Percentiles rank a stretch among this genome's conserved stretches.
phyloP scores from a whole-genome alignment of 2,888 invertebrate species.

The Rhagonycha lutea region DNA sequence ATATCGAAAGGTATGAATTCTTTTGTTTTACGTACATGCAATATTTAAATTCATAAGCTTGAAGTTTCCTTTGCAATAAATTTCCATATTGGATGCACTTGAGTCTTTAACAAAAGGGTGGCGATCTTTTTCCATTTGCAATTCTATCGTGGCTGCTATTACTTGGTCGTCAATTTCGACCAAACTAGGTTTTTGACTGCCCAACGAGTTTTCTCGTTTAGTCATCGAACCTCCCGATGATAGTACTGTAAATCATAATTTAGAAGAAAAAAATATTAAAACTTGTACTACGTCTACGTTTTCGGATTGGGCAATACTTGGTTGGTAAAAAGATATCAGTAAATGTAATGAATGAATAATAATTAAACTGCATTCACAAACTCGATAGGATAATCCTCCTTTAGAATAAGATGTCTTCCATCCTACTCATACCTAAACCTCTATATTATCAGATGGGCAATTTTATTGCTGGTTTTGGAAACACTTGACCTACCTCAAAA shows the following conservation, averaged over 20 bases:
- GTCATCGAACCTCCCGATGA: neutral
- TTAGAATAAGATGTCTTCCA: no score
- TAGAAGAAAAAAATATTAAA: no score
- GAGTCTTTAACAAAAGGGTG: constrained; percentile 50
- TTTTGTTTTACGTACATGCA: constrained; percentile 42
- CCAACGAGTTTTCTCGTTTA: neutral
- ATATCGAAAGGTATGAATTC: neutral
- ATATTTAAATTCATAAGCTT: constrained; percentile 47
- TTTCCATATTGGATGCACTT: constrained; percentile 37
- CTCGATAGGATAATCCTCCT: no score
- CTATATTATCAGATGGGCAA: no score
- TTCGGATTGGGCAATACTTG: no score
- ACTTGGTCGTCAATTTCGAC: neutral
- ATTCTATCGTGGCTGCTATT: constrained; percentile 9
- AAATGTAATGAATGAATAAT: no score
- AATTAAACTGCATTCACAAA: no score
- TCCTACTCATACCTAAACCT: no score
- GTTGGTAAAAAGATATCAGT: no score
- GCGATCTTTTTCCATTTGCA: constrained; percentile 12
- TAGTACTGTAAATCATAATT: neutral
- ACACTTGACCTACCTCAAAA: no score
- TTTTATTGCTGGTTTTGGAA: no score
- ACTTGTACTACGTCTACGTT: no score
- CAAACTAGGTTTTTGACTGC: neutral
- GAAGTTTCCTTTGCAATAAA: constrained; percentile 48